These are phyloP conservation scores for Xylocampa areola DNA, from an alignment of 2,888 invertebrate species.

Conservation along the genomic window DNA sequence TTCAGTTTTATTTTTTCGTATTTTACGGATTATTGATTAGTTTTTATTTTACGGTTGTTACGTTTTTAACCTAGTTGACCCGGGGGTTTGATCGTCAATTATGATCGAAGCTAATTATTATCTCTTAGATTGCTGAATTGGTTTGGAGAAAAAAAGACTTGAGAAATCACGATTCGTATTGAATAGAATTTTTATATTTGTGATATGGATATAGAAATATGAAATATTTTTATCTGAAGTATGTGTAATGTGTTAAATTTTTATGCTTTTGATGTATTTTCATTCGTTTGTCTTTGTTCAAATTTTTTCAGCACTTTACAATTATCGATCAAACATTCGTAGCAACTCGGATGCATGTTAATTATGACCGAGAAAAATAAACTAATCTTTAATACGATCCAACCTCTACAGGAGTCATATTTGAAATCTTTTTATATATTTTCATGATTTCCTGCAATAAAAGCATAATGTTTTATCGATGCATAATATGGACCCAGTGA, in stretches of 20 bases:
- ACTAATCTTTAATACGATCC: constrained; percentile 51
- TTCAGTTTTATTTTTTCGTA: constrained; percentile 63
- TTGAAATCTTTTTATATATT: constrained; percentile 24
- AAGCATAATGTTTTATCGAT: constrained; percentile 54
- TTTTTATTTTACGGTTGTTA: constrained; percentile 57
- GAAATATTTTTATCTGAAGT: constrained; percentile 42
- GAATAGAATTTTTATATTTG: constrained; percentile 55
- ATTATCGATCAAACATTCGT: constrained; percentile 59
- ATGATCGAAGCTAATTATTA: constrained; percentile 34
- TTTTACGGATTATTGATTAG: constrained; percentile 57
- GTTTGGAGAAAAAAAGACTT: constrained; percentile 60
- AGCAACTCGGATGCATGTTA: constrained; percentile 45
- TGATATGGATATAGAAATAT: constrained; percentile 53
- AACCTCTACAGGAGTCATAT: constrained; percentile 32
- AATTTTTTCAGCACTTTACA: constrained; percentile 47
- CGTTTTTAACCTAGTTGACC: constrained; percentile 43
- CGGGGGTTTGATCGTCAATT: constrained; percentile 62
- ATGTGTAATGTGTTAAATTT: constrained; percentile 38
- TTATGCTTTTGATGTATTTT: constrained; percentile 41
- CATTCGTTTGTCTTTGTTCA: constrained; percentile 38
- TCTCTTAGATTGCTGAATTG: constrained; percentile 39
- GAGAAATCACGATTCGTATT: constrained; percentile 52
- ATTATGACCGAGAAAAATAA: constrained; percentile 30
- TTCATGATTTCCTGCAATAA: constrained; percentile 28
- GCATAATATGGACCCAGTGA: constrained; percentile 53